Base-by-base conservation (phyloP, 2,888 invertebrate genomes). In the Cephonodes hylas region DNA sequence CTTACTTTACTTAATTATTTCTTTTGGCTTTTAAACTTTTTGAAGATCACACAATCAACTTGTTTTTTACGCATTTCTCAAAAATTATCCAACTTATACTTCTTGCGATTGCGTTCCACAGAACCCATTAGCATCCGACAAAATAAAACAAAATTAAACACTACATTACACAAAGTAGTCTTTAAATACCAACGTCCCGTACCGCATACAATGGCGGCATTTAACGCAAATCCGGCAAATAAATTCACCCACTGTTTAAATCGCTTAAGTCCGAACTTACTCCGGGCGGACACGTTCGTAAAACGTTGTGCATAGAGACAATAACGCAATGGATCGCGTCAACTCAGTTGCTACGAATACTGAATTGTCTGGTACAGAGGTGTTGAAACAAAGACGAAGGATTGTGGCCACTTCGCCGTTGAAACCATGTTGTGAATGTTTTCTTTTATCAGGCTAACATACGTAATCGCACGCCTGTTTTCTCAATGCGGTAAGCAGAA, bases 231-330 rank as follows among this genome's bases (percentile, higher is more conserved):
- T 64, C 56, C 59, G 59, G 61, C 42, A 38, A 60, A 60, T 60
- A 60, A 60, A 60, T 48, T 38, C 48, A 20, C 25, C 18, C 34
- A 53, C 31, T 46, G 53, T 68, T 67, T 69, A 70, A 72, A 72
- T 67, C 67, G 59, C 64, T 65, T 60, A 75, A 67, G 67, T 73
- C 65, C 64, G 65, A 63, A 71, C 68, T 66, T 66, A 65, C 62
- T 58, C 60, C 58, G 42, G 62, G 63, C 61, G 46, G 61, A 64
- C 61, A 62, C 66, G 64, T 63, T 45, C 46, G 59, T 60, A 60
- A 59, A 48, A 48, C 20, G 27, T n/a, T n/a, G 18, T 20, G 48
- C 45, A 22, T 13, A 10, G 27, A 18, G 18, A 27, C 31, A 10
- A 31, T 53, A 31, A 18, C 27, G 27, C 31, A 15, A 27, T 27